Conservation (phyloP, 2,113 vertebrate genomes). For the Todiramphus chloris region DNA sequence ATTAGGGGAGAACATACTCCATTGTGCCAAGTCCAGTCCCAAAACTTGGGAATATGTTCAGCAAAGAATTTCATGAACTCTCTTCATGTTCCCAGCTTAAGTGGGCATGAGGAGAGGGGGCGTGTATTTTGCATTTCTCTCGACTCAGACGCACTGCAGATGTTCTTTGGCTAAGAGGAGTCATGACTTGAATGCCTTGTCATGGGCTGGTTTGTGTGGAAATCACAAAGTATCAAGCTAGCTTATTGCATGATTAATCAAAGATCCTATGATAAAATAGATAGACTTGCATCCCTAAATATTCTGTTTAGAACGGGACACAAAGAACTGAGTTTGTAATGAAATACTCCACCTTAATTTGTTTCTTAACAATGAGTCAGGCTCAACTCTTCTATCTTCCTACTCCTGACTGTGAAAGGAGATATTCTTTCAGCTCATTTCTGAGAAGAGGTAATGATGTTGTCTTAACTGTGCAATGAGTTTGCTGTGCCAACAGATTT, state of each 20-base stretch:
- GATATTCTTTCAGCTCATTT: not conserved
- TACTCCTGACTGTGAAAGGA: not conserved
- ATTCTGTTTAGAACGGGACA: not conserved
- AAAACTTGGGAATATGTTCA: not conserved
- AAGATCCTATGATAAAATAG: not conserved
- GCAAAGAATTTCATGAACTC: not conserved
- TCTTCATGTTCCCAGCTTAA: not conserved
- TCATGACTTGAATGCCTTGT: not conserved
- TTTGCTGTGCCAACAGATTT: not conserved
- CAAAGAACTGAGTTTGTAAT: not conserved
- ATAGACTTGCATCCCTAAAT: not conserved
- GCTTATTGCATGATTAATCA: not conserved
- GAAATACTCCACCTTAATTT: not conserved
- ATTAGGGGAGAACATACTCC: not conserved
- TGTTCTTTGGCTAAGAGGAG: not conserved
- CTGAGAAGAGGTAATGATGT: not conserved
- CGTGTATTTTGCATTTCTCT: not conserved
- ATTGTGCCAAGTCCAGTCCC: not conserved
- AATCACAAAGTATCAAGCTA: not conserved
- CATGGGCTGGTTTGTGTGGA: not conserved
- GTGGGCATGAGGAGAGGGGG: not conserved
- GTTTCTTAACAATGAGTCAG: not conserved
- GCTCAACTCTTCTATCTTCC: not conserved
- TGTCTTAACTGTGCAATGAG: not conserved
- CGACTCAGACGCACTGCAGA: not conserved